Evolutionary conservation across 2,888 invertebrate species (phyloP), one percentile per base, ranked within the genome.

Genomic region (Argynnis bischoffii): DNA sequence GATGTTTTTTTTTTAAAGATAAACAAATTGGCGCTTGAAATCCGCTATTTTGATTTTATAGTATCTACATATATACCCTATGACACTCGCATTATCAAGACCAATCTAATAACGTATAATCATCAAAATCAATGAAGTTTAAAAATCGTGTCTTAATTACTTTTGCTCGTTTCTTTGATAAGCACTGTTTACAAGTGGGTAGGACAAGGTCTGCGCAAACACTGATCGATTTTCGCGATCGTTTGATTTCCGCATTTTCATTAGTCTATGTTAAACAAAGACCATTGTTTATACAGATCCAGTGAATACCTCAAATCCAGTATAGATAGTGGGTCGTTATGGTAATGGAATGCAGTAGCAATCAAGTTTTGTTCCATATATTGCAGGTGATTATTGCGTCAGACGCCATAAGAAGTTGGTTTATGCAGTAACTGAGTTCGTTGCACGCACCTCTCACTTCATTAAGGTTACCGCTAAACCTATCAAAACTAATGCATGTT

Each of bases 341-440:
- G 82, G 83, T 74, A 69, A 75, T 77, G 83, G 82, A 86, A 87
- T 86, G 85, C 80, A 79, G 81, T 78, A 79, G 77, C 78, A 80
- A 81, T 83, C 80, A 75, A 79, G 82, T 80, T 79, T 82, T 81
- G 82, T 81, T 84, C 81, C 82, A 81, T 79, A 81, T 81, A 76
- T 77, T 80, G 79, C 82, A 81, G 79, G 81, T 82, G 80, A 81
- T 79, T 76, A 80, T 89, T 88, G 85, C 87, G 83, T 86, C 87
- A 88, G 81, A 78, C 78, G 74, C 77, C 73, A 79, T 83, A 83
- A 83, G 80, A 81, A 76, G 76, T 74, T 60, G 66, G 66, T 73
- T 73, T 73, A 70, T 69, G 69, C 68, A 71, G 70, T 69, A 64
- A 64, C 67, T 69, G 67, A 51, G 71, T 70, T 71, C 72, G 74